phyloP scores from a whole-genome alignment of 2,888 invertebrate genomes.

The Cheilosia vulpina region DNA sequence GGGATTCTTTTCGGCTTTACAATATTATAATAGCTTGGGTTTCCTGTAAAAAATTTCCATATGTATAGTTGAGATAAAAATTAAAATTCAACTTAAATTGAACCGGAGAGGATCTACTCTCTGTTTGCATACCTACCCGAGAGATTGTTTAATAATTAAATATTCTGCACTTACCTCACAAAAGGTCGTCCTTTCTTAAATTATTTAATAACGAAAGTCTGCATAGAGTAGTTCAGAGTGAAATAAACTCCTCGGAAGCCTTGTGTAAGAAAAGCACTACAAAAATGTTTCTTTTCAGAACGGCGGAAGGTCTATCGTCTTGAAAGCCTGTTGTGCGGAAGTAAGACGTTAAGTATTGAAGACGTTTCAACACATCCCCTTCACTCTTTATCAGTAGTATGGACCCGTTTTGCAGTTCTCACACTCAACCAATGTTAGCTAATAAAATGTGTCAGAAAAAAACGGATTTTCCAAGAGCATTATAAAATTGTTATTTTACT shows the following conservation, averaged over 20 bases:
- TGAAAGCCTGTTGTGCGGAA: no score
- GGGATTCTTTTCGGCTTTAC: conserved; percentile 4
- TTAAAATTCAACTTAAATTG: conserved; percentile 30
- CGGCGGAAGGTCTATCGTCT: neutral
- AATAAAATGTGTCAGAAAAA: no score
- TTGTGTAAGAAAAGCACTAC: neutral
- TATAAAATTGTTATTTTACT: no score
- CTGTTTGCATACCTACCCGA: neutral
- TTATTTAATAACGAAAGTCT: conserved; percentile 26
- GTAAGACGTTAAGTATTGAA: no score
- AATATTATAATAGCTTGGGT: conserved; percentile 19
- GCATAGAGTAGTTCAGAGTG: neutral
- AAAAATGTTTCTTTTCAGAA: no score
- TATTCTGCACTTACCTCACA: conserved; percentile 19
- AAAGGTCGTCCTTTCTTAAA: conserved; percentile 12
- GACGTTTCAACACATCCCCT: no score
- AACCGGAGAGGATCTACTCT: neutral
- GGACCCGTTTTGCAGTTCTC: no score
- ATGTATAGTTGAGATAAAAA: conserved; percentile 52
- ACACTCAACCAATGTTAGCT: no score
- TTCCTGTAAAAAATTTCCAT: conserved; percentile 2
- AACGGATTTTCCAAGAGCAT: no score
- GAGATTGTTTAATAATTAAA: conserved; percentile 32
- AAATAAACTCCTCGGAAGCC: neutral
- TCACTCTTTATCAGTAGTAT: no score